Base-by-base conservation (phyloP, 2,888 invertebrate species). In the Drosophila mettleri region DNA sequence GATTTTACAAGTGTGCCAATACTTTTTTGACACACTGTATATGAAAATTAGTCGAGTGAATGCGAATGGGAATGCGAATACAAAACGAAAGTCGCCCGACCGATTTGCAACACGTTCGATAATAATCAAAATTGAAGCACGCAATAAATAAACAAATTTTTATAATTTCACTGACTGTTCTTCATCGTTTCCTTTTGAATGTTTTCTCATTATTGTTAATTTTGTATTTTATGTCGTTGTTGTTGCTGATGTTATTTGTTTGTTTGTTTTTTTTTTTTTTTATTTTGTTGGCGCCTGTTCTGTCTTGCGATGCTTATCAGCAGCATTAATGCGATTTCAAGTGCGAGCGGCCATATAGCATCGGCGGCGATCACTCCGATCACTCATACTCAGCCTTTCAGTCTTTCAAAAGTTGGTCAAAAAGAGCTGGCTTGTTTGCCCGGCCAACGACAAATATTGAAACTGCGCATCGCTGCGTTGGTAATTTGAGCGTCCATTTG, bases 351-450 rank as follows among this genome's bases (percentile, higher is more conserved):
- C 45, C 34, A 18, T 24, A 59, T 18, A 45, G 46, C 22, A 9
- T 12, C 12, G 12, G 18, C 38, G 3, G 7, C 24, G 3, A 5
- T 24, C 24, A 3, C 3, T 14, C 16, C 24, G 24, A 27, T 57
- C 29, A 31, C 38, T 46, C 43, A 31, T 38, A 45, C 41, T 22
- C 55, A 3, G 29, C 29, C 45, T n/a, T n/a, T n/a, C n/a, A n/a
- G 22, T 60, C 36, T 45, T 54, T 34, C 31, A 61, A 74, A 80
- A 76, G 71, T 80, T 83, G 80, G 80, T 80, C 83, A 81, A 77
- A 80, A 80, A 59, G 68, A 60, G 68, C 61, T 73, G 18, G 43
- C 60, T 12, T 72, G 58, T 72, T 72, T 72, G 62, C 54, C 48
- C 60, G 18, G 49, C 41, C 41, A 24, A 67, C 41, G 46, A 63